Base-by-base conservation (phyloP, 2,113 vertebrate genomes). In the Ceratotherium simum region DNA sequence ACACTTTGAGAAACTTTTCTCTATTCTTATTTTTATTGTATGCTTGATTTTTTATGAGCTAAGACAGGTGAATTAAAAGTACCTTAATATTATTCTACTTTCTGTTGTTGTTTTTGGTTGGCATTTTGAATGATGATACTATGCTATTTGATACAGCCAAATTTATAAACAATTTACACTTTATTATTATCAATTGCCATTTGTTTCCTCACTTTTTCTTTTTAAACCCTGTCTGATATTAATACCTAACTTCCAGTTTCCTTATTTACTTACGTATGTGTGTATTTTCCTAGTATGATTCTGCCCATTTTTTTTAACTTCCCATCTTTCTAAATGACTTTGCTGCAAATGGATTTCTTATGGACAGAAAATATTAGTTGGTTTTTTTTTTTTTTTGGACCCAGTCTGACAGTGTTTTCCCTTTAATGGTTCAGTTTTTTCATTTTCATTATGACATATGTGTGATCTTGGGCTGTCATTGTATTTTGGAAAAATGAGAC, bases 391-490 rank as follows among this genome's bases (percentile, higher is more conserved):
- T 79, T 29, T 27, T 39, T 39, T 39, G 39, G 1, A 62, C 62
- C 16, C 6, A 70, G 62, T 82, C n/a, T 58, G 60, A 84, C 2
- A 62, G 64, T 81, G 7, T 72, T 92, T 86, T 93, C 13, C 17
- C 31, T 94, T 96, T 91, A 94, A 95, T 73, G 91, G 56, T 88
- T 84, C 70, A 42, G 21, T 67, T 83, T 94, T 91, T 23, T 95
- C 93, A 86, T 93, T 93, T 96, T 60, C 33, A 70, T 80, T 76
- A 29, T 84, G 76, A 95, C 60, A 76, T 78, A 90, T 84, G 64
- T 95, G 39, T 89, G 58, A 54, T 91, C 36, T 81, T 56, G 42
- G 39, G 64, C 56, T 97, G 76, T 95, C 73, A 90, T 65, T 62
- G 8, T 29, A 60, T 87, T 91, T 67, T 91, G 78, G 82, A 72